These are phyloP conservation scores for Cryptocephalus moraei DNA, from an alignment of 2,888 invertebrate genomes.

Conservation along the genomic window DNA sequence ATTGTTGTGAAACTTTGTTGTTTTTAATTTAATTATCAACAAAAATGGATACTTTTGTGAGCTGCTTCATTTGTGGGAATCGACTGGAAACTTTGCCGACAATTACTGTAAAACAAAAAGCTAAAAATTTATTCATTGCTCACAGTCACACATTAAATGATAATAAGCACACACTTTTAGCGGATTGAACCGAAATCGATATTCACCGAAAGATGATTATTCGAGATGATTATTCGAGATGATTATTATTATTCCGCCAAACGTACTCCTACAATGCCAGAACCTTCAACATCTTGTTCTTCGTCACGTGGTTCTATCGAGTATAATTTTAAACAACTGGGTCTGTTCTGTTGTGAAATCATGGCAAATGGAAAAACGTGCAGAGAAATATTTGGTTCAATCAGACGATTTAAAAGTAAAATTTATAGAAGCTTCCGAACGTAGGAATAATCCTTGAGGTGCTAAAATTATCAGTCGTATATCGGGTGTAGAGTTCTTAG, in stretches of 20 bases:
- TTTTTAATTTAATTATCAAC: neutral
- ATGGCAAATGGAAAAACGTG: neutral
- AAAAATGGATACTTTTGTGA: constrained; percentile 1
- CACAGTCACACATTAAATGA: neutral
- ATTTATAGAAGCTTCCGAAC: neutral
- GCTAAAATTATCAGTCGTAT: neutral
- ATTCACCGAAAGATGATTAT: constrained; percentile 1
- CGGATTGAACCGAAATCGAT: neutral
- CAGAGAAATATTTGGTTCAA: neutral
- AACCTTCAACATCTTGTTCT: neutral
- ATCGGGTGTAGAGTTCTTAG: neutral
- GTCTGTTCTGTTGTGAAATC: neutral
- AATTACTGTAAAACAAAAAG: neutral
- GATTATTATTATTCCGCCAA: neutral
- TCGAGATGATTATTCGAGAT: constrained; percentile 1
- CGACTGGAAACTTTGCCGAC: neutral
- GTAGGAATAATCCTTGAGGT: neutral
- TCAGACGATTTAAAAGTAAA: neutral
- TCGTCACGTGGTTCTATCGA: constrained; percentile 1
- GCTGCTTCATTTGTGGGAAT: constrained; percentile 1
- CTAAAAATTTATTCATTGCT: neutral
- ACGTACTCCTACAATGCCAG: neutral
- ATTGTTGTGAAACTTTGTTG: neutral
- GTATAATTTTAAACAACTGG: neutral
- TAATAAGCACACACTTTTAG: neutral